Evolutionary conservation across 2,113 vertebrate species (phyloP).

Genomic region (Ornithorhynchus anatinus): DNA sequence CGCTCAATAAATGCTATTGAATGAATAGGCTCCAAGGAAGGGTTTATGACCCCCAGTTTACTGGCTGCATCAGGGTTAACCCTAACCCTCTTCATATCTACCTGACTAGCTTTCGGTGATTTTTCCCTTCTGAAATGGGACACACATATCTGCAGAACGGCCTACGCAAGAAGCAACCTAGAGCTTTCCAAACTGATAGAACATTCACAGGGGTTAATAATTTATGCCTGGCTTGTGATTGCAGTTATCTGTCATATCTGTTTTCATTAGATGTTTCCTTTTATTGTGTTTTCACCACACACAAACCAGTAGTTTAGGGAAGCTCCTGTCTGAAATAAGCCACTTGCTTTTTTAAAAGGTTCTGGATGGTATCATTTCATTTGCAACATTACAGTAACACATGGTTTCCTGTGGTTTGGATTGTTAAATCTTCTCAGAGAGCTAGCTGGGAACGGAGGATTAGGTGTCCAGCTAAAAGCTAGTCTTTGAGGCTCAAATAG

Average conservation of each 20-base stretch:
- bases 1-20: no score
- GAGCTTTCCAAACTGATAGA: slow-evolving; percentile 37
- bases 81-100: neutral
- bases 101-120: neutral
- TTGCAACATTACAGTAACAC: slow-evolving; percentile 22
- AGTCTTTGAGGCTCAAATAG: accelerated
- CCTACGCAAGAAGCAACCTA: slow-evolving; percentile 24
- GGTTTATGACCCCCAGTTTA: neutral
- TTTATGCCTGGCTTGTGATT: slow-evolving; percentile 38
- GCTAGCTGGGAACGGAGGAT: neutral
- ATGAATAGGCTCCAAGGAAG: no score
- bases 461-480: neutral
- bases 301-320: slow-evolving; percentile 23
- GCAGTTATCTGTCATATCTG: slow-evolving; percentile 25
- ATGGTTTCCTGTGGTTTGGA: neutral
- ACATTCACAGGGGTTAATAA: slow-evolving; percentile 56
- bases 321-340: slow-evolving; percentile 47
- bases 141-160: slow-evolving; percentile 27
- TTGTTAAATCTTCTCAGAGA: slow-evolving; percentile 26
- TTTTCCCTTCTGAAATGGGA: slow-evolving; percentile 28
- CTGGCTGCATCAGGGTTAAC: no score
- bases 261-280: slow-evolving; percentile 54
- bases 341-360: slow-evolving; percentile 42
- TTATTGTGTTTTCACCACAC: slow-evolving; percentile 50
- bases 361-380: slow-evolving; percentile 47